Evolutionary conservation across 2,797 vertebrate species (phyloP).

Genomic region (Micromesistius poutassou): DNA sequence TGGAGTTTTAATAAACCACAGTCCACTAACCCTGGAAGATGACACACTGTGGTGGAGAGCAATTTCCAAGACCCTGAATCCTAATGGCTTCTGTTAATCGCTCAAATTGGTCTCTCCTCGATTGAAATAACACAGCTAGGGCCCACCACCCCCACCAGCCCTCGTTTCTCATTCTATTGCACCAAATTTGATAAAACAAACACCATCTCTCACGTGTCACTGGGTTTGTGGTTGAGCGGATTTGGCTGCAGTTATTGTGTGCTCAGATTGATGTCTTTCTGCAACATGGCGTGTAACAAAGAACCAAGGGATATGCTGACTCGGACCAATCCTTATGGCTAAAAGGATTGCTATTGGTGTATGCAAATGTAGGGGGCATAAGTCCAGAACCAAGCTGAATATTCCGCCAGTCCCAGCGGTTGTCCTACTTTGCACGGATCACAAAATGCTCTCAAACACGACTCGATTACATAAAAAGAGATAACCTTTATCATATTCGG

Average conservation of each 20-base stretch:
- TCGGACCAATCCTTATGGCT: not conserved
- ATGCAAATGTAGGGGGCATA: not conserved
- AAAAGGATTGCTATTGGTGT: not conserved
- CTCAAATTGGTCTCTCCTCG: not conserved
- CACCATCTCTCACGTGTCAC: not conserved
- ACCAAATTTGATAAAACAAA: slow-evolving; percentile 3
- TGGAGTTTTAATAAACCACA: slow-evolving; percentile 1
- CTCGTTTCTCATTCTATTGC: not conserved
- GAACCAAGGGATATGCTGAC: not conserved
- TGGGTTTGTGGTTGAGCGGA: not conserved
- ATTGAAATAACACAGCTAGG: not conserved
- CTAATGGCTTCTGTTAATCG: slow-evolving; percentile 5
- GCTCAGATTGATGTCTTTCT: not conserved
- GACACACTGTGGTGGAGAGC: slow-evolving; percentile 2
- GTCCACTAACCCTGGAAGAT: not conserved
- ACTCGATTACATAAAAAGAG: not conserved
- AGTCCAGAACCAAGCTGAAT: not conserved
- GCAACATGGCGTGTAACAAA: not conserved
- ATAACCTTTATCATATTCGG: not conserved
- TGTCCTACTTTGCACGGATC: not conserved
- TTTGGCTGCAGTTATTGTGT: not conserved
- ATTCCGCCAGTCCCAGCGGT: not conserved
- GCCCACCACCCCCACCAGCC: not conserved
- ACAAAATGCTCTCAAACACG: not conserved
- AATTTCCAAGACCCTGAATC: slow-evolving; percentile 7